Base-by-base conservation (phyloP, 2,797 vertebrate genomes). In the Spondyliosoma cantharus region DNA sequence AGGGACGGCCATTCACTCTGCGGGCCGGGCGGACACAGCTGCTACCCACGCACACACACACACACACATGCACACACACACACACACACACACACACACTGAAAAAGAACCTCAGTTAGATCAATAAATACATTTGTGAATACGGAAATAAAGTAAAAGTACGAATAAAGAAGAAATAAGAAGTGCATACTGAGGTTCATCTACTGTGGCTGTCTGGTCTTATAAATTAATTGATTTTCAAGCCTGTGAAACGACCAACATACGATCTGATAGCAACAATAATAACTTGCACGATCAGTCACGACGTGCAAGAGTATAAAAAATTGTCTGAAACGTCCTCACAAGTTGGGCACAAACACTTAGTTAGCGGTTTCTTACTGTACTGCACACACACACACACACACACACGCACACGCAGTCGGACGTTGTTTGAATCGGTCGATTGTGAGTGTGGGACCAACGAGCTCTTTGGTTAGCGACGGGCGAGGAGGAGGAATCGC, bases 21-120 rank as follows among this genome's bases (percentile, higher is more conserved):
- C 9, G 43, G 24, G 71, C 45, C 70, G 4, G 66, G 76, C 64
- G 32, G 86, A 86, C 89, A 90, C 91, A 93, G 92, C 91, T 93
- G 90, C 87, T 81, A 59, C 87, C 29, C 71, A 71, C 42, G 0
- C 63, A 8, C 71, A 59, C 66, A 57, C 59, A 54, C 37, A 42
- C n/a, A 58, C 74, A 54, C 13, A 61, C 46, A 24, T 56, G 37
- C 29, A 71, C 42, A 37, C 53, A 29, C 76, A 68, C 27, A 71
- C 45, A 56, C 48, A 37, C 32, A 25, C 29, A 46, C 45, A 49
- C 42, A 49, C 22, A 59, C 5, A 6, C 9, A 63, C n/a, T n/a
- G n/a, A n/a, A n/a, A n/a, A n/a, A n/a, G n/a, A n/a, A n/a, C n/a
- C n/a, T n/a, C n/a, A n/a, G n/a, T n/a, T n/a, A n/a, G 1, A 43